Evolutionary conservation across 2,888 invertebrate species (phyloP).

Genomic region (Germaria angustata): DNA sequence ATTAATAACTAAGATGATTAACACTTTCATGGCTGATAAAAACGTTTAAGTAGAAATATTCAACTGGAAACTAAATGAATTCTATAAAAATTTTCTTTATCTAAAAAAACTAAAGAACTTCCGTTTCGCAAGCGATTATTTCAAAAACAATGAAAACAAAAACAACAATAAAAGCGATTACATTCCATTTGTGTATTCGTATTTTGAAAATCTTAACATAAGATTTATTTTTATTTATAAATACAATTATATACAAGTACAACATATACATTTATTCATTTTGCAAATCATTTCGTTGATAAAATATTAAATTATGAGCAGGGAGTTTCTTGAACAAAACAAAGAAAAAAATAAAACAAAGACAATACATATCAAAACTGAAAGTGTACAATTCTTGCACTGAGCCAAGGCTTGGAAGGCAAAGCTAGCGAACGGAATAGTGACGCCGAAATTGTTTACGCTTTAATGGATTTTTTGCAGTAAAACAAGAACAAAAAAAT

Average conservation of each 20-base stretch:
- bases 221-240: conserved; percentile 43
- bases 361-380: neutral
- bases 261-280: no score
- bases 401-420: conserved; percentile 38
- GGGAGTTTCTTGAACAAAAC: conserved; percentile 1
- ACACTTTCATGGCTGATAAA: conserved; percentile 44
- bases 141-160: conserved; percentile 47
- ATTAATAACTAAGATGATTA: conserved; percentile 44
- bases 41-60: neutral
- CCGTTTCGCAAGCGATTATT: conserved; percentile 51
- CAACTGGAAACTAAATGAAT: conserved; percentile 63
- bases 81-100: conserved; percentile 61
- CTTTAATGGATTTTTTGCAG: conserved; percentile 57
- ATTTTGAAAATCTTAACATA: conserved; percentile 52
- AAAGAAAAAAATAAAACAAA: conserved; percentile 1
- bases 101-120: conserved; percentile 60
- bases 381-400: neutral
- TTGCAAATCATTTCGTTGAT: conserved; percentile 22
- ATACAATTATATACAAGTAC: neutral
- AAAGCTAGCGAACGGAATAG: conserved; percentile 73
- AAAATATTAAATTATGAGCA: conserved; percentile 53
- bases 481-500: conserved; percentile 16
- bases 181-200: conserved; percentile 32
- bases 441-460: conserved; percentile 72
- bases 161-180: conserved; percentile 60